These are phyloP conservation scores for Margarornis squamiger DNA, from an alignment of 2,797 vertebrate species.

Conservation along the genomic window DNA sequence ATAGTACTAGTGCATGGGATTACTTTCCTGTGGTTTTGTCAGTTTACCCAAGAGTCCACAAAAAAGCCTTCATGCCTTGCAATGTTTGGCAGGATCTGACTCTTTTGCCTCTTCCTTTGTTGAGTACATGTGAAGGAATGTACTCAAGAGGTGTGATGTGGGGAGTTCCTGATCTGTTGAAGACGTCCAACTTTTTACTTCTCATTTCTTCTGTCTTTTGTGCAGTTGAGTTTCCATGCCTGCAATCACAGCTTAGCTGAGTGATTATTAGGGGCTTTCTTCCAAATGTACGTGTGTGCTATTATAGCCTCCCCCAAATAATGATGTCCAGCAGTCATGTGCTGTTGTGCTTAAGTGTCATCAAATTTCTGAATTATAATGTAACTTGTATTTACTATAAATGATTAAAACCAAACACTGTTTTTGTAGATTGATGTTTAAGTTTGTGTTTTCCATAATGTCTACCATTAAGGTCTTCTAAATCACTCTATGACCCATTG, in stretches of 20 bases:
- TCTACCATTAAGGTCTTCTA: not conserved
- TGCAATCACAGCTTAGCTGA: not conserved
- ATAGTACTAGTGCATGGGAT: not conserved
- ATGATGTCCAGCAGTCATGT: not conserved
- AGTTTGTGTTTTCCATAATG: not conserved
- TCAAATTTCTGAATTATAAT: not conserved
- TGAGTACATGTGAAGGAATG: not conserved
- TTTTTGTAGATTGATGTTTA: not conserved
- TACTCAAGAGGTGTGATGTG: not conserved
- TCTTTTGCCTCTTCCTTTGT: not conserved
- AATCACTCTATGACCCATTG: fast-evolving
- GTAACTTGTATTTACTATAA: not conserved
- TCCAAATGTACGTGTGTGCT: not conserved
- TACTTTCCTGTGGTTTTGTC: not conserved
- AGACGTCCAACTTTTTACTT: not conserved
- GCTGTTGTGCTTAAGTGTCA: not conserved
- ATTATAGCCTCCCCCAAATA: not conserved
- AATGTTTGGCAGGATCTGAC: not conserved
- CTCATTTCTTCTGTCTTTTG: not conserved
- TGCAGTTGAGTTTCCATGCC: not conserved
- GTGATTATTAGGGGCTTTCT: not conserved
- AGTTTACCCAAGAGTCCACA: not conserved
- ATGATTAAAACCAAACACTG: not conserved
- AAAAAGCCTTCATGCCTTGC: not conserved
- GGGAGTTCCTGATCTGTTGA: not conserved